Base-by-base conservation (phyloP, 2,888 invertebrate species). In the Biston stratarius region DNA sequence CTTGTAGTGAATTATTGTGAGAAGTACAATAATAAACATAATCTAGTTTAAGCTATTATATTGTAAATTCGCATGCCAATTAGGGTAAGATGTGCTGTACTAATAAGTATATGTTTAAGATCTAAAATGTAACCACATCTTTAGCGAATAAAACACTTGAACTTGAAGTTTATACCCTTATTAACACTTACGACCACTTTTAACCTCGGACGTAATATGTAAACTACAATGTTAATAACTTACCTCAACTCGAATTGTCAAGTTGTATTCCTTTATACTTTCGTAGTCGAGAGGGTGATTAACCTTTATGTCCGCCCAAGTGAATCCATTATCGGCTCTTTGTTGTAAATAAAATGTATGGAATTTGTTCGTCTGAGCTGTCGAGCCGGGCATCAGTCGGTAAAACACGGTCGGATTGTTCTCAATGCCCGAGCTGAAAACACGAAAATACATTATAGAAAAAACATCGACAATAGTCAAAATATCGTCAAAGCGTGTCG, bases 381-480 rank as follows among this genome's bases (percentile, higher is more conserved):
- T 99, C 44, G 98, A 98, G 74, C 98, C 98, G 74, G 98, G 98
- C 97, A 99, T 99, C 86, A 99, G 94, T 71, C 97, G 97, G 94
- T 99, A 99, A 95, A 98, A 99, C 79, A 99, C 98, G 79, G 98
- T 98, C 67, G 98, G 98, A 93, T 98, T 99, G 92, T 98, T 98
- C 89, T 98, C 98, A 91, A 99, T 99, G 77, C 98, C 98, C 88
- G 98, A 98, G 95, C 98, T 98, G 96, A 89, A 92, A 93, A 86
- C 71, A 84, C 68, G 81, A 83, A 51, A 78, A 79, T 44, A 77
- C 72, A 74, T 79, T 89, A 80, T 76, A 85, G 75, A 68, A 79
- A n/a, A 68, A 66, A 71, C 60, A 69, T 71, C 69, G 64, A 59
- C 71, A 53, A 67, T 63, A 57, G 67, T 67, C 73, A 69, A 65